phyloP scores from a whole-genome alignment of 2,888 invertebrate species.

The Polyploca ridens region DNA sequence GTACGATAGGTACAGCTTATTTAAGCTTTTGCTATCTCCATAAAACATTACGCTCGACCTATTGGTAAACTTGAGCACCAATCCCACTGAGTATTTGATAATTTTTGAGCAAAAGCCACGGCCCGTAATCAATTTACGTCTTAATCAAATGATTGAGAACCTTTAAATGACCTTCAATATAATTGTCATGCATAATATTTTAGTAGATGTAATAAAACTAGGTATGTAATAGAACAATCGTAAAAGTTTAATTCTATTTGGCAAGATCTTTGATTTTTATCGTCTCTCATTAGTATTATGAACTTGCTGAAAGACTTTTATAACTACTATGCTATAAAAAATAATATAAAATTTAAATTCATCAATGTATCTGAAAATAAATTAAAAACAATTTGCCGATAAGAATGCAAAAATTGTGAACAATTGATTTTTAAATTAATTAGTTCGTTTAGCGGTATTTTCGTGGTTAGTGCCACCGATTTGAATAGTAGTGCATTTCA shows the following conservation, averaged over 20 bases:
- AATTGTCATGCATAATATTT: constrained; percentile 8
- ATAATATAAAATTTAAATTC: constrained; percentile 7
- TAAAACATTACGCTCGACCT: neutral
- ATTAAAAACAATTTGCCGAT: constrained; percentile 27
- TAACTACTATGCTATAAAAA: too few species aligned
- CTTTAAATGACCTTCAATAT: constrained; percentile 9
- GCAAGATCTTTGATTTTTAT: too few species aligned
- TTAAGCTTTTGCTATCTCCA: neutral
- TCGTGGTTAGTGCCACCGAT: constrained; percentile 63
- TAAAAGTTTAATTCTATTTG: neutral
- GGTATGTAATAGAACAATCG: neutral
- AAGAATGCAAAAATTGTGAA: constrained; percentile 52
- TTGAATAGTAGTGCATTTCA: constrained; percentile 64
- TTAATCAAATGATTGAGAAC: constrained; percentile 6
- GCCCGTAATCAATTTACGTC: constrained; percentile 9
- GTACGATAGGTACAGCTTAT: too few species aligned
- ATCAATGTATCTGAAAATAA: constrained; percentile 15
- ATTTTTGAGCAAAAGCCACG: neutral
- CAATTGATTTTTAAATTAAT: constrained; percentile 65
- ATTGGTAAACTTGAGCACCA: neutral
- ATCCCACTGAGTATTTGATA: neutral
- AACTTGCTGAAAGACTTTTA: neutral
- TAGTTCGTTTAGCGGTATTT: constrained; percentile 75
- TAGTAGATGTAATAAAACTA: constrained; percentile 4
- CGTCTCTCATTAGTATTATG: too few species aligned